Conservation (phyloP, 2,888 invertebrate species). For the Diarsia dahlii region DNA sequence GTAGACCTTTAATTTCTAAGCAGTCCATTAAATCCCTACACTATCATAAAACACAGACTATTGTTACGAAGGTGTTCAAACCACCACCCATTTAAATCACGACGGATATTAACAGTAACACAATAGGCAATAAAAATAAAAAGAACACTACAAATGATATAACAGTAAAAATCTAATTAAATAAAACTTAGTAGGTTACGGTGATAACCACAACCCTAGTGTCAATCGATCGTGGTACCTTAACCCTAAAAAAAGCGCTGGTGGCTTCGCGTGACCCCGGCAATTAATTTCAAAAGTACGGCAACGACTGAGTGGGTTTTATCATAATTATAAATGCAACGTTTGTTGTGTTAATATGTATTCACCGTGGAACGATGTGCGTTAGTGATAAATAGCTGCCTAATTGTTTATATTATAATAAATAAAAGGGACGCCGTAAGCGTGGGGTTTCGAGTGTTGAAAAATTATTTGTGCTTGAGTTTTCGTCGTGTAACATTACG, state of each 20-base stretch:
- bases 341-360: constrained; percentile 72
- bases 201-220: constrained; percentile 60
- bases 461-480: constrained; percentile 47
- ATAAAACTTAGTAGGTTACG: constrained; percentile 67
- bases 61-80: constrained; percentile 46
- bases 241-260: constrained; percentile 70
- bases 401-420: constrained; percentile 71
- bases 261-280: constrained; percentile 78
- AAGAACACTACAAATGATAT: constrained; percentile 55
- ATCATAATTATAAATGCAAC: constrained; percentile 69
- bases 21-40: constrained; percentile 22
- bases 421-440: constrained; percentile 54
- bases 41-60: constrained; percentile 29
- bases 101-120: constrained; percentile 49
- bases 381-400: constrained; percentile 72
- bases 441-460: constrained; percentile 56
- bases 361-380: constrained; percentile 74
- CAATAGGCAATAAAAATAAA: constrained; percentile 55
- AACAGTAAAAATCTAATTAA: constrained; percentile 63
- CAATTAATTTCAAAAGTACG: constrained; percentile 80
- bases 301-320: constrained; percentile 67
- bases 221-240: constrained; percentile 64
- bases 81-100: constrained; percentile 46
- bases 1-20: constrained; percentile 19
- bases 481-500: constrained; percentile 41